phyloP scores from a whole-genome alignment of 2,113 vertebrate genomes.

The Lepidothrix coronata region DNA sequence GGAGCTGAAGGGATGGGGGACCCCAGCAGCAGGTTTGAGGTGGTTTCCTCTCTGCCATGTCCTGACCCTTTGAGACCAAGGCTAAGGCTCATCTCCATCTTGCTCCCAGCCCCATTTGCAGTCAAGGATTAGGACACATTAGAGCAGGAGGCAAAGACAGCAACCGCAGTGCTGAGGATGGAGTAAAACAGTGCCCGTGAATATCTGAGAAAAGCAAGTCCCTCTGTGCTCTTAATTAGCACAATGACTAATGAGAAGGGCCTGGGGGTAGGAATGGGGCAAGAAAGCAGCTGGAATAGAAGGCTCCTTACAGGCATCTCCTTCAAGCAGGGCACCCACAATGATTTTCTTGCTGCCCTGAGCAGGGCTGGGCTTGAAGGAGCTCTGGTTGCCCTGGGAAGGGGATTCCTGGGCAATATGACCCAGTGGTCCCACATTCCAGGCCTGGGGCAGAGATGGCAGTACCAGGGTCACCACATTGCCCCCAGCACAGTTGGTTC shows the following conservation, averaged over 20 bases:
- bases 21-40: neutral
- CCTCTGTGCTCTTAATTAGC: neutral
- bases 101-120: no score
- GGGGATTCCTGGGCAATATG: neutral
- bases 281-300: neutral
- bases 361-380: neutral
- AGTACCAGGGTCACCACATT: neutral
- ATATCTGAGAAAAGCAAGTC: neutral
- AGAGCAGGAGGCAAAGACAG: neutral
- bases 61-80: neutral
- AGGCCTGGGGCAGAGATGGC: neutral
- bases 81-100: neutral
- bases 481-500: neutral
- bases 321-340: neutral
- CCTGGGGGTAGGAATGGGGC: neutral
- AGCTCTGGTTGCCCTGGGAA: neutral
- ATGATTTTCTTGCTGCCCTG: neutral
- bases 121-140: neutral
- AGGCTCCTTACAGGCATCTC: neutral
- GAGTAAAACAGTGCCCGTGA: neutral
- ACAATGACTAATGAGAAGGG: neutral
- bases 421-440: neutral
- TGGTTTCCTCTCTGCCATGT: rapidly evolving
- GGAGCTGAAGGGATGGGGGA: neutral
- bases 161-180: neutral